A percentile compares a stretch with the other conserved stretches of the same genome.
Evolutionary conservation across 2,113 vertebrate genomes (phyloP).

Genomic region (Lagenorhynchus albirostris): DNA sequence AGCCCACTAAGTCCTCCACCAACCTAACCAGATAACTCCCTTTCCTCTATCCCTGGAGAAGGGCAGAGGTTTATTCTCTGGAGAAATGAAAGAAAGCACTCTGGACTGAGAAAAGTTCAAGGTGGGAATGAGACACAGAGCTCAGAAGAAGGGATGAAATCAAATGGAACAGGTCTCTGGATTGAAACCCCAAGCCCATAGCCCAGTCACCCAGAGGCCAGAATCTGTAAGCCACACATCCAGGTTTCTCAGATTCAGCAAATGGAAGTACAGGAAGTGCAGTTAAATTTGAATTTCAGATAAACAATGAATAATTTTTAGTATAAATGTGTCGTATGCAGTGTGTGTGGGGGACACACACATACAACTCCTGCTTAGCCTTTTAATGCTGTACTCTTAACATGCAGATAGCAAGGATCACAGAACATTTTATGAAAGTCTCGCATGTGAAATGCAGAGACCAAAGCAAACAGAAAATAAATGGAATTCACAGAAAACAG

Average conservation of each 20-base stretch:
- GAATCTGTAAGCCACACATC: background rate
- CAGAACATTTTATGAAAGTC: background rate
- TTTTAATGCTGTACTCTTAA: background rate
- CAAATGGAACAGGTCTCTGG: background rate
- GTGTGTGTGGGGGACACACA: background rate
- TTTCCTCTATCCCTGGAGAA: background rate
- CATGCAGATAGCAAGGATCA: background rate
- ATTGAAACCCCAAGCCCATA: background rate
- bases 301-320: background rate
- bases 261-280: background rate
- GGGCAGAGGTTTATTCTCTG: background rate
- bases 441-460: background rate
- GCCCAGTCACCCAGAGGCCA: background rate
- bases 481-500: background rate
- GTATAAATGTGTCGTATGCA: background rate
- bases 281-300: background rate
- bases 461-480: background rate
- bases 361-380: background rate
- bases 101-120: background rate
- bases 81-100: background rate
- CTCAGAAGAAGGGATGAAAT: background rate
- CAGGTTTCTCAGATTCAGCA: background rate
- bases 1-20: background rate
- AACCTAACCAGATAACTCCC: background rate
- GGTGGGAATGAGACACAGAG: background rate